Percentiles rank a stretch among this genome's conserved stretches.
Evolutionary conservation across 1,140 invertebrate species (phyloP).

Genomic region (Neelides sp.): DNA sequence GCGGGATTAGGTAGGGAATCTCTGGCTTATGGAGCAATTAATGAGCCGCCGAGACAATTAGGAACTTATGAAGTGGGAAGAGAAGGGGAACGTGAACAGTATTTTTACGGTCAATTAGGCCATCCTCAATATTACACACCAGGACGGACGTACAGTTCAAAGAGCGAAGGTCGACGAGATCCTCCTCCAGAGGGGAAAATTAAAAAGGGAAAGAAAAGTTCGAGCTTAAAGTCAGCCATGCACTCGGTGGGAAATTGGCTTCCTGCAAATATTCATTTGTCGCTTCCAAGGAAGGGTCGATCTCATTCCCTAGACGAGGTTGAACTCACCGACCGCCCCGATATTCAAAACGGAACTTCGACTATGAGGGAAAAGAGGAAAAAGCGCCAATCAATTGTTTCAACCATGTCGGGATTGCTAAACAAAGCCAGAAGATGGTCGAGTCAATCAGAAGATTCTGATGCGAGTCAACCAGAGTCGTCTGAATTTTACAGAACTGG

Average conservation of each 20-base stretch:
- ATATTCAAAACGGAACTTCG: slow-evolving; percentile 30
- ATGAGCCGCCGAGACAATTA: not conserved
- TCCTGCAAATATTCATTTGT: slow-evolving; percentile 49
- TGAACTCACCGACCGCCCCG: slow-evolving; percentile 33
- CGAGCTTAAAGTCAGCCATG: slow-evolving; percentile 63
- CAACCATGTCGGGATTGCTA: slow-evolving; percentile 62
- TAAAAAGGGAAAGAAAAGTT: slow-evolving; percentile 55
- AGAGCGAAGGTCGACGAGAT: slow-evolving; percentile 1
- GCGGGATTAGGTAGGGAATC: too few relatives aligned
- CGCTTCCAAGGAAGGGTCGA: slow-evolving; percentile 54
- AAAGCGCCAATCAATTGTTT: slow-evolving; percentile 50
- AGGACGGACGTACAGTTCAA: slow-evolving; percentile 26
- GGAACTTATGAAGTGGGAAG: slow-evolving; percentile 2
- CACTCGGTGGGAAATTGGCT: slow-evolving; percentile 64
- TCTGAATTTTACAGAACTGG: slow-evolving; percentile 16
- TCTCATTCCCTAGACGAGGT: slow-evolving; percentile 65
- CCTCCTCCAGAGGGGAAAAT: slow-evolving; percentile 46
- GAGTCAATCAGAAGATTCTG: slow-evolving; percentile 36
- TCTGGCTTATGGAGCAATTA: too few relatives aligned
- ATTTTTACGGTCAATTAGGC: slow-evolving; percentile 5
- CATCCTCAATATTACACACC: too few relatives aligned
- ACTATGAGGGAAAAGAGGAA: slow-evolving; percentile 54
- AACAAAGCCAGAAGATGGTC: slow-evolving; percentile 59
- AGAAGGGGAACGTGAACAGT: slow-evolving; percentile 3
- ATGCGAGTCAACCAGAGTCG: slow-evolving; percentile 23